Evolutionary conservation across 1,140 invertebrate genomes (phyloP).

Genomic region (Doryteuthis pealeii): DNA sequence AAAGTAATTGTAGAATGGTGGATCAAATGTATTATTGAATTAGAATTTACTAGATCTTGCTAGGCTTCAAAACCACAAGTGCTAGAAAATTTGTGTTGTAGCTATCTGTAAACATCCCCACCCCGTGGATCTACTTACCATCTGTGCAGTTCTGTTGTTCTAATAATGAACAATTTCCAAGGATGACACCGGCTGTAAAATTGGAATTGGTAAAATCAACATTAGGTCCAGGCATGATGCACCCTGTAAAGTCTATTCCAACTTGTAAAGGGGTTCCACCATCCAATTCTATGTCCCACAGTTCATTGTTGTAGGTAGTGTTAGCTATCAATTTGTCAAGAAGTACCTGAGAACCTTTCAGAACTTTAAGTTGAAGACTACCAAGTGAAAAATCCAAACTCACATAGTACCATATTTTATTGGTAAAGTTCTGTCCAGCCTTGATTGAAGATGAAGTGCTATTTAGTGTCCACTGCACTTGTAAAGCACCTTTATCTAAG

Average conservation of each 20-base stretch:
- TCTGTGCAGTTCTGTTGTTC: too few species aligned
- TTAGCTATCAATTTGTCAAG: constrained; percentile 22
- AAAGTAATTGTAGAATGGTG: too few species aligned
- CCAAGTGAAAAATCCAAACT: not conserved
- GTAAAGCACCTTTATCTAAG: constrained; percentile 59
- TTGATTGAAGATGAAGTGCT: not conserved
- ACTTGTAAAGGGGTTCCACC: constrained; percentile 10
- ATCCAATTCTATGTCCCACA: constrained; percentile 14
- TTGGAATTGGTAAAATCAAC: constrained; percentile 10
- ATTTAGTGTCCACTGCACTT: constrained; percentile 20
- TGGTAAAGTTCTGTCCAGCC: constrained; percentile 15
- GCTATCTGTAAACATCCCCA: too few species aligned
- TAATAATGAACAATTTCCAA: too few species aligned
- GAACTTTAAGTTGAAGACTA: constrained; percentile 3
- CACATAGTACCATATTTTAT: constrained; percentile 24
- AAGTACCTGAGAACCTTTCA: constrained; percentile 1
- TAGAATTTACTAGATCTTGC: too few species aligned
- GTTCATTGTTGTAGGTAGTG: constrained; percentile 12
- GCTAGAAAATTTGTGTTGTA: too few species aligned
- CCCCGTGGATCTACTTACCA: too few species aligned
- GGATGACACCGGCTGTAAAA: too few species aligned
- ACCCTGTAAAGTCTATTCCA: constrained; percentile 22
- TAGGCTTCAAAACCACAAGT: too few species aligned
- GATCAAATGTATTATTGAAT: too few species aligned
- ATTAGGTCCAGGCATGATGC: constrained; percentile 21